Percentiles rank a stretch among this genome's conserved stretches.
These are phyloP conservation scores for Mellilla xanthometata DNA, from an alignment of 2,888 invertebrate species.

Conservation along the genomic window DNA sequence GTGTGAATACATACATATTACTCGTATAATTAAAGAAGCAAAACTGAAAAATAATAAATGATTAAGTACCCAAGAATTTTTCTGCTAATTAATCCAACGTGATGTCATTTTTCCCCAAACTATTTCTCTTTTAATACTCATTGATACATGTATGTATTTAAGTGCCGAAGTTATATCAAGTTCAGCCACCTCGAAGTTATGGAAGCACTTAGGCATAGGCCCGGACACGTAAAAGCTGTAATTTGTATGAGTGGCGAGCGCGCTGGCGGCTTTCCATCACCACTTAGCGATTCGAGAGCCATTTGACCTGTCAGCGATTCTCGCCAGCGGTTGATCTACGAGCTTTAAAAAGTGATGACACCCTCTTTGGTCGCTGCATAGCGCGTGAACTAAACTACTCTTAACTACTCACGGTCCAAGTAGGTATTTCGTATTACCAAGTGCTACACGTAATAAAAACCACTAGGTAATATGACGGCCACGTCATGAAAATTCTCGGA, in stretches of 20 bases:
- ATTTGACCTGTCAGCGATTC: slow-evolving; percentile 62
- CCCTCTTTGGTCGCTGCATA: slow-evolving; percentile 28
- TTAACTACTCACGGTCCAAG: neutral
- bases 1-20: no score
- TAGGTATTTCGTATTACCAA: slow-evolving; percentile 1
- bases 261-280: slow-evolving; percentile 59
- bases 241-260: slow-evolving; percentile 32
- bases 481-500: no score
- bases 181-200: no score
- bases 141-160: no score
- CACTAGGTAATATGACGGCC: slow-evolving; percentile 9
- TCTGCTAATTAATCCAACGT: no score
- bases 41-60: no score
- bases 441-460: slow-evolving; percentile 7
- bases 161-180: no score
- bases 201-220: no score
- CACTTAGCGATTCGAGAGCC: slow-evolving; percentile 61
- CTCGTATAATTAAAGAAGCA: no score
- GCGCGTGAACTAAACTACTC: slow-evolving; percentile 12
- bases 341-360: slow-evolving; percentile 65
- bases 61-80: no score
- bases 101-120: no score
- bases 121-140: no score
- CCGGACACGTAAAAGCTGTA: slow-evolving; percentile 38
- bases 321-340: slow-evolving; percentile 57